Evolutionary conservation across 2,113 vertebrate genomes (phyloP), one percentile per base, ranked within the genome.

Genomic region (Gopherus evgoodei): DNA sequence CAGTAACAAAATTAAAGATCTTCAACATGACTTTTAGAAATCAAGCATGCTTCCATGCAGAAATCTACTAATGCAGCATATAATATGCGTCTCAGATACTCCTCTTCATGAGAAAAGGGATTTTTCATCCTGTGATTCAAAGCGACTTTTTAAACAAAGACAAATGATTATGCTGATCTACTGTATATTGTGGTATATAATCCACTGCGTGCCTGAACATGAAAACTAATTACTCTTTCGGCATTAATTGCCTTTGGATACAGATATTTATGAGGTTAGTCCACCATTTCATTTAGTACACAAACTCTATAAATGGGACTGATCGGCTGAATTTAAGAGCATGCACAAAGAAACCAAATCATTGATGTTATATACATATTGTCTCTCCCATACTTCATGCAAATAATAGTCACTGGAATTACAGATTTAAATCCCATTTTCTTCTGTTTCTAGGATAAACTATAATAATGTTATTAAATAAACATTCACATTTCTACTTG

Each of bases 401-500:
- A 95, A 92, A 75, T 75, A 94, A 56, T 6, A 54, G 35, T 38
- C 80, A 84, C 54, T 89, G 72, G 5, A 35, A 89, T 85, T 87
- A 88, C 62, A 79, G 11, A 83, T 90, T 80, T 75, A 75, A 35
- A 11, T 1, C 54, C 72, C 3, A 59, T 80, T 83, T 27, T 80
- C 83, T 72, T 87, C 75, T 85, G 91, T 85, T 96, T 88, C 89
- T 91, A 84, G 75, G 38, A 38, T 62, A 82, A 91, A 93, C 91
- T 75, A 91, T 90, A 92, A 81, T 84, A 13, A 53, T 25, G 17
- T 80, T 91, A 31, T 54, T 96, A 96, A 93, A 81, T 93, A 94
- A 97, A 95, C 81, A 94, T 97, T 94, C 93, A 84, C 56, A 82
- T 95, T 95, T 95, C 87, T 85, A 91, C 85, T 96, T 94, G n/a